Percentiles rank a stretch among this genome's conserved stretches.
phyloP scores from a whole-genome alignment of 2,113 vertebrate species.

The Leptobrachium leishanense region DNA sequence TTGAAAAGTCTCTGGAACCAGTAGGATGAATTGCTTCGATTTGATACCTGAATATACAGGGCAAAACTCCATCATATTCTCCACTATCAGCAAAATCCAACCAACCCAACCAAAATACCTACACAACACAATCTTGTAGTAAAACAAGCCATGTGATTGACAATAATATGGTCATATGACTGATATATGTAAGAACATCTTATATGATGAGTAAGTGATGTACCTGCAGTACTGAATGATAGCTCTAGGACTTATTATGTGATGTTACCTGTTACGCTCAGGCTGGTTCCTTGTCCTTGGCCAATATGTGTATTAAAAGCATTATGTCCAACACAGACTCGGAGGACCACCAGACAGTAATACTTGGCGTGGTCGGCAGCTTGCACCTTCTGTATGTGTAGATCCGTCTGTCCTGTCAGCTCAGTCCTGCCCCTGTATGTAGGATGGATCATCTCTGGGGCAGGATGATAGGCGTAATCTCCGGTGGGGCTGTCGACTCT shows the following conservation, averaged over 20 bases:
- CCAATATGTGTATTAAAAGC: neutral
- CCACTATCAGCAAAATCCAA: too few species aligned
- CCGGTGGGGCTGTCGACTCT: constrained; percentile 3
- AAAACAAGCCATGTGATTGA: too few species aligned
- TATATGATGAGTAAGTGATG: too few species aligned
- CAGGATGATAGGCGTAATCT: constrained; percentile 30
- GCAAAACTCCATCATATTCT: too few species aligned
- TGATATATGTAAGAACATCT: too few species aligned
- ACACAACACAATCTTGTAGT: too few species aligned
- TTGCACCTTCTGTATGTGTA: constrained; percentile 8
- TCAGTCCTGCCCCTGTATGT: neutral
- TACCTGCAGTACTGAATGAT: too few species aligned
- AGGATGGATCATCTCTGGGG: constrained; percentile 25
- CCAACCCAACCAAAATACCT: too few species aligned
- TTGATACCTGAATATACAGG: too few species aligned
- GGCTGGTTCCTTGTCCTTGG: constrained; percentile 14
- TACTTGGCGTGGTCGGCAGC: neutral
- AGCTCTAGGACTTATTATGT: neutral
- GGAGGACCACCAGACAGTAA: constrained; percentile 23
- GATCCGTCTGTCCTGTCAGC: neutral
- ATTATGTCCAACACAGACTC: neutral
- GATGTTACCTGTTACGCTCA: neutral
- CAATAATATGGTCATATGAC: too few species aligned
- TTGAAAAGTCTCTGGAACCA: too few species aligned
- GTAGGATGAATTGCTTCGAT: too few species aligned